A percentile compares a stretch with the other conserved stretches of the same genome.
Conservation (phyloP, 2,797 vertebrate species). For the Scarus forsteni region DNA sequence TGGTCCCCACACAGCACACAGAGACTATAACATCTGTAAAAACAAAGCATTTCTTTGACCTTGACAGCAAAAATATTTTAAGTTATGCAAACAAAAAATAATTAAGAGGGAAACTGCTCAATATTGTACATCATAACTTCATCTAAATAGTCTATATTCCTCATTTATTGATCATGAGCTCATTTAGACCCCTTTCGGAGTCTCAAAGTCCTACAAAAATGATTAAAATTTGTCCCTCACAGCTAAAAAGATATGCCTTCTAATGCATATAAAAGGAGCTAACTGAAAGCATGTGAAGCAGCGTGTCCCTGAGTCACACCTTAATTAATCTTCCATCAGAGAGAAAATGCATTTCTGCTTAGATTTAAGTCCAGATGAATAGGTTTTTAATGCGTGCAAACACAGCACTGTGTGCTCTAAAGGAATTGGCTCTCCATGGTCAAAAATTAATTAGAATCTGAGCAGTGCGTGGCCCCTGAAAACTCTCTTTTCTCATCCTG, state of each 20-base stretch:
- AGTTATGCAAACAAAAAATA: too few relatives aligned
- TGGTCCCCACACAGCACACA: too few relatives aligned
- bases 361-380: conserved; percentile 54
- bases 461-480: conserved; percentile 44
- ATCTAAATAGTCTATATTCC: not conserved
- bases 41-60: too few relatives aligned
- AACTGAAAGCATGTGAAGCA: conserved; percentile 43
- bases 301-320: conserved; percentile 54
- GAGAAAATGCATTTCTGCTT: conserved; percentile 32
- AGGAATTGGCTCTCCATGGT: conserved; percentile 28
- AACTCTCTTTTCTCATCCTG: conserved; percentile 35
- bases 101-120: too few relatives aligned
- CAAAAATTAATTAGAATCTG: conserved; percentile 47
- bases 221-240: conserved; percentile 28
- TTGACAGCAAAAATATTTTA: too few relatives aligned
- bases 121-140: not conserved
- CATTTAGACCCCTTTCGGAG: not conserved
- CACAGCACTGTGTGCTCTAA: conserved; percentile 38
- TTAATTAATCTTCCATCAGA: conserved; percentile 54
- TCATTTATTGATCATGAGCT: conserved; percentile 5
- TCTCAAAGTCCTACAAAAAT: conserved; percentile 14
- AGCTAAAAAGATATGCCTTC: conserved; percentile 28
- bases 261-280: conserved; percentile 36
- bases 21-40: too few relatives aligned
- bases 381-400: conserved; percentile 67